A percentile compares a stretch with the other conserved stretches of the same genome.
phyloP scores from a whole-genome alignment of 2,113 vertebrate genomes.

The Montifringilla adamsi region DNA sequence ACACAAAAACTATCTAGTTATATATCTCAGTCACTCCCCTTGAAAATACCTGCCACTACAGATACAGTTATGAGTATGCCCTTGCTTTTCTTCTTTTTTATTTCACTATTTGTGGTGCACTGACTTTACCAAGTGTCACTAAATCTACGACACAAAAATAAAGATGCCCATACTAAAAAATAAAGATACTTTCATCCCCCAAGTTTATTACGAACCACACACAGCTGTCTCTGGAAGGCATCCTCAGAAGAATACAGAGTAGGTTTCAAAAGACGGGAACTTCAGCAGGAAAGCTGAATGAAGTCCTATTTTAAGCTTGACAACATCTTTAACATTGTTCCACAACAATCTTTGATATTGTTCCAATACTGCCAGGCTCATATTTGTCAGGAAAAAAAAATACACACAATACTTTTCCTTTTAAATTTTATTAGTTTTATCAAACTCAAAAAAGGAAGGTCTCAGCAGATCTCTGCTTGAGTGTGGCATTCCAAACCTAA shows the following conservation, averaged over 20 bases:
- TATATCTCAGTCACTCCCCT: not conserved
- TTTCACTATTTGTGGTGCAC: not conserved
- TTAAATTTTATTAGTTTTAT: not conserved
- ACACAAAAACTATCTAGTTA: not conserved
- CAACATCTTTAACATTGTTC: not conserved
- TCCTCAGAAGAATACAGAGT: not conserved
- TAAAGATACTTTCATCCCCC: not conserved
- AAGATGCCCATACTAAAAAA: not conserved
- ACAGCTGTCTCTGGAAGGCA: not conserved
- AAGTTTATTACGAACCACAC: not conserved
- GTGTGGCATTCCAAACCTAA: not conserved
- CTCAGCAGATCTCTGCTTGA: not conserved
- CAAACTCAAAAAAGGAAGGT: not conserved
- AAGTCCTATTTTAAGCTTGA: not conserved
- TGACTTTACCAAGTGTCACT: conserved; percentile 7
- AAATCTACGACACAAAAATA: conserved; percentile 5
- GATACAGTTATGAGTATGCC: not conserved
- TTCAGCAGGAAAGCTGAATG: not conserved
- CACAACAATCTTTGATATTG: not conserved
- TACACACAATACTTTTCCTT: not conserved
- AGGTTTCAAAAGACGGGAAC: not conserved
- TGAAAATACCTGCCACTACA: not conserved
- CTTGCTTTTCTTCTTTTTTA: not conserved
- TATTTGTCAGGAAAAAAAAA: not conserved
- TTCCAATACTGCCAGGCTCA: not conserved